Evolutionary conservation across 2,113 vertebrate species (phyloP), one percentile per base, ranked within the genome.

Genomic region (Pygathrix nemaeus): DNA sequence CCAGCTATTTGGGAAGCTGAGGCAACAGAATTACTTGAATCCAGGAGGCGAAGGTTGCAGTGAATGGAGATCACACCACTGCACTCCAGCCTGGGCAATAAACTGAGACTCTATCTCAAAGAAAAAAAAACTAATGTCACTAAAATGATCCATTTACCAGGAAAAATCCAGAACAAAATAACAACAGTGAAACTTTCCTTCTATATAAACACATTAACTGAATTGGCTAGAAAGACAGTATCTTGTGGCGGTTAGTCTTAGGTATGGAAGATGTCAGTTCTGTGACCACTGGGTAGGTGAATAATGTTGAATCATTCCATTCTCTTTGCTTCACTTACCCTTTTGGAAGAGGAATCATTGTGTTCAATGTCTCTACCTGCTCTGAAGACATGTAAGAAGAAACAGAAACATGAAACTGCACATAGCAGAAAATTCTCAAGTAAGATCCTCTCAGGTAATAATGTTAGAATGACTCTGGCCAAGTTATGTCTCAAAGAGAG

Each of bases 321-420:
- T 76, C 23, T 88, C 43, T 95, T 86, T 92, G 89, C 48, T 97
- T 93, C n/a, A 5, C 7, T 73, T 95, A 50, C 72, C 73, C 61
- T 55, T 68, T 79, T 87, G 48, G 81, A 93, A 97, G 70, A 85
- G 43, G 70, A 84, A 72, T 50, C 35, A 68, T 27, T 85, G 40
- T 86, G 73, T 93, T 48, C 5, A 16, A 21, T 59, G 45, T 13
- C 21, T 55, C 32, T 90, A 30, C 45, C 55, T 45, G 30, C n/a
- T 57, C 50, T 38, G 35, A 70, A 78, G 68, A 50, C 73, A 25
- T 17, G 35, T 32, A 38, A 72, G 88, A 72, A 97, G 94, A 94
- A 83, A 78, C 20, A 48, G 43, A 85, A 78, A 66, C 13, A 20
- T 61, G 48, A 93, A 50, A 12, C 3, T 13, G 0, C 52, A n/a